Evolutionary conservation across 1,140 invertebrate species (phyloP).

Genomic region (Macrobrachium rosenbergii): DNA sequence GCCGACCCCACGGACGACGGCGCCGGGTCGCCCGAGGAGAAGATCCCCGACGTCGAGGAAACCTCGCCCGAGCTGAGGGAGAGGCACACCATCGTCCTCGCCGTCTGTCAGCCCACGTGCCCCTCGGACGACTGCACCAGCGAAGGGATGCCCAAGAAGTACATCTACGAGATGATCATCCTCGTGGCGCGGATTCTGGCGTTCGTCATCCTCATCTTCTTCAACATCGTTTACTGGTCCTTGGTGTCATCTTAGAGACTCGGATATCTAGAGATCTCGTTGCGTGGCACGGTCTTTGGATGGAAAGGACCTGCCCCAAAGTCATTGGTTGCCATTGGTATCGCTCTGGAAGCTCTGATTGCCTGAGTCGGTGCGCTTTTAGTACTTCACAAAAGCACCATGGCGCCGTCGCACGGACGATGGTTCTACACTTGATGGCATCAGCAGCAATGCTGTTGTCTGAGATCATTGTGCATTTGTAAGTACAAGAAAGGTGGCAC

Average conservation of each 20-base stretch:
- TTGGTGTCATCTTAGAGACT: constrained; percentile 9
- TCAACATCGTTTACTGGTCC: constrained; percentile 62
- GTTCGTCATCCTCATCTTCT: constrained; percentile 50
- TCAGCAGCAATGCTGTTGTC: too few species aligned
- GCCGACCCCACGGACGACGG: constrained; percentile 1
- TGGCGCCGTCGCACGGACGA: too few species aligned
- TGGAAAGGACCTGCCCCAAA: too few species aligned
- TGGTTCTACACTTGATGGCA: too few species aligned
- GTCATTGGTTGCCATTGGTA: too few species aligned
- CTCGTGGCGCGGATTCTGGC: constrained; percentile 44
- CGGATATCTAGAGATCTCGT: too few species aligned
- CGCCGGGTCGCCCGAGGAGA: constrained; percentile 28
- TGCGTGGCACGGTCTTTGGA: too few species aligned
- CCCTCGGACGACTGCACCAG: background rate
- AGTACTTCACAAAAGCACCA: too few species aligned
- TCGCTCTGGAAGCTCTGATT: too few species aligned
- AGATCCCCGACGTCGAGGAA: constrained; percentile 34
- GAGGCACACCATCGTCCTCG: constrained; percentile 20
- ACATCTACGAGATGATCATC: constrained; percentile 51
- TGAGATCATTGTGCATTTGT: too few species aligned
- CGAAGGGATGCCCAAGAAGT: constrained; percentile 12
- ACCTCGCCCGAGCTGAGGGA: constrained; percentile 24
- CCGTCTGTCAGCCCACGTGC: constrained; percentile 18
- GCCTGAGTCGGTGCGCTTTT: too few species aligned
- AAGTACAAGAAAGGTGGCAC: too few species aligned